phyloP scores from a whole-genome alignment of 2,113 vertebrate species.

The Mixornis gularis region DNA sequence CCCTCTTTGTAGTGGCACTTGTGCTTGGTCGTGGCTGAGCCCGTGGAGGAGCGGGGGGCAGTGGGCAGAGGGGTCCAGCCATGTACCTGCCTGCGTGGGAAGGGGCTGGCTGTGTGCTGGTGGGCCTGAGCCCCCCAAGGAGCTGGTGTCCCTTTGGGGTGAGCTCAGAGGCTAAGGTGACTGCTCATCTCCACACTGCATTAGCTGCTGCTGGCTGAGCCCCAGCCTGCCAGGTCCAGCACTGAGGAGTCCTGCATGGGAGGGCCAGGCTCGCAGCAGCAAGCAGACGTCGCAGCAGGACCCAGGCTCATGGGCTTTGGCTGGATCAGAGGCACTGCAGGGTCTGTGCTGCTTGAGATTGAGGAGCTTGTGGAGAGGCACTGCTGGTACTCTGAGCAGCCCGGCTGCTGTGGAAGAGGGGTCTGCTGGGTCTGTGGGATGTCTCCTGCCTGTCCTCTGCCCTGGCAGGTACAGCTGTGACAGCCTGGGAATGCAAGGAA shows the following conservation, averaged over 20 bases:
- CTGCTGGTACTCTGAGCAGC: background rate
- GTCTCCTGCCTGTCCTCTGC: background rate
- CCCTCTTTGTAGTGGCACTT: background rate
- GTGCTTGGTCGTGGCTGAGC: background rate
- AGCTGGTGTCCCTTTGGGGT: background rate
- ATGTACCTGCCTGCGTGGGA: fast-evolving
- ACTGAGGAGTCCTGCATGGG: conserved; percentile 1
- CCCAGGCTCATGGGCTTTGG: fast-evolving
- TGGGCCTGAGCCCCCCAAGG: background rate
- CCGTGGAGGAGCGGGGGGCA: background rate
- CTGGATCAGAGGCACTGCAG: background rate
- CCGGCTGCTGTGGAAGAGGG: background rate
- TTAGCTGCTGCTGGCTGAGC: conserved; percentile 46
- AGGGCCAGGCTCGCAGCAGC: background rate
- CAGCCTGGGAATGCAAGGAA: background rate
- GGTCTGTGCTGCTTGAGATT: background rate
- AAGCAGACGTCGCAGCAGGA: background rate
- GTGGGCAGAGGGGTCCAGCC: background rate
- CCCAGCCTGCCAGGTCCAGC: background rate
- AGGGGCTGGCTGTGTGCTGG: background rate
- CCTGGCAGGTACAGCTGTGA: background rate
- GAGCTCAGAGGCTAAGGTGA: conserved; percentile 29
- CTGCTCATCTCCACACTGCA: conserved; percentile 38
- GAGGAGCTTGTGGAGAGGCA: background rate
- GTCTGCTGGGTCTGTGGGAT: background rate